Evolutionary conservation across 2,888 invertebrate species (phyloP), one percentile per base, ranked within the genome.

Genomic region (Oligia fasciuncula): DNA sequence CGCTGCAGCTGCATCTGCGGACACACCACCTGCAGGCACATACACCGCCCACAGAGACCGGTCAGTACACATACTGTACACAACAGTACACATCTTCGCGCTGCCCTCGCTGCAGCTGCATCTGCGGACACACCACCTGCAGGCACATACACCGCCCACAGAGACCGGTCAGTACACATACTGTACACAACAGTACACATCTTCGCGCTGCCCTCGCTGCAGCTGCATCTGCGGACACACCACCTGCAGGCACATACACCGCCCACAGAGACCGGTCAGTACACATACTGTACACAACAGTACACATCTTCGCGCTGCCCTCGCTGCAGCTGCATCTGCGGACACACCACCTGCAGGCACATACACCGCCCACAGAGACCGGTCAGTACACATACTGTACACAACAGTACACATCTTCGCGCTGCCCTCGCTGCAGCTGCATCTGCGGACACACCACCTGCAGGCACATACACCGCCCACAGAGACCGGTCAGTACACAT

Each of bases 161-260:
- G 94, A 98, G 97, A 97, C 94, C 85, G 95, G 95, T 94, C 88
- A 14, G 87, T 88, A 89, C 85, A 89, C 97, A 98, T 40, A 40
- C 40, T 40, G 40, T 40, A 40, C 40, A 40, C 40, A 40, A 35
- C 35, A 35, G 35, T 35, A 35, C 35, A 35, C n/a, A 99, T 99
- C 94, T 99, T 99, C 97, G 99, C 99, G 51, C 97, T 99, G 92
- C 99, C 99, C 0, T 98, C 99, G 81, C 97, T 99, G 92, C 99
- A 99, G 96, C 97, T 99, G 91, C 98, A 99, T 92, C 97, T 99
- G 86, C 98, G 99, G 95, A 99, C 99, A 6, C 98, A 99, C 92
- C 99, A 99, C 94, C 96, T 98, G 85, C 99, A 99, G 96, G 97
- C 98, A 0, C 97, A 98, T 51, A 95, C 95, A 74, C 97, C 98